Percentiles rank a stretch among this genome's conserved stretches.
phyloP scores from a whole-genome alignment of 53 echinoderm and acorn worm genomes.

The Echinometra lucunter region DNA sequence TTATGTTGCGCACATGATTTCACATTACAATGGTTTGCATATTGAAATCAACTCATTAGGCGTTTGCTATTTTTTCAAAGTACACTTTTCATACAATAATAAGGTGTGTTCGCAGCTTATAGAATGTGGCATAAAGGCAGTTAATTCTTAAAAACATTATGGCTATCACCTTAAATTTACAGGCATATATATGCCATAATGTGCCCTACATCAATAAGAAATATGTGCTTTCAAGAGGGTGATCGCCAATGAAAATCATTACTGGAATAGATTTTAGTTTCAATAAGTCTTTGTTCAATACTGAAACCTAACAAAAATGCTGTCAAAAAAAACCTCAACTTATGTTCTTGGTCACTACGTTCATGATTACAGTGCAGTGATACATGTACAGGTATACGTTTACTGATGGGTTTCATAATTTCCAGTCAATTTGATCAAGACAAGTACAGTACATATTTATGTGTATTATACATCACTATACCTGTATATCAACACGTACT shows the following conservation, averaged over 20 bases:
- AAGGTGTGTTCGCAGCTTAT: not conserved
- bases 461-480: not conserved
- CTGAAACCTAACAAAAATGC: no score
- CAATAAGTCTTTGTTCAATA: not conserved
- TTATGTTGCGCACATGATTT: not conserved
- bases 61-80: slow-evolving; percentile 8
- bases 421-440: no score
- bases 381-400: no score
- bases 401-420: not conserved
- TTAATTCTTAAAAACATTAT: not conserved
- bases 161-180: not conserved
- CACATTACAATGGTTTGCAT: slow-evolving; percentile 10
- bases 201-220: not conserved
- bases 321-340: no score
- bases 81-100: slow-evolving; percentile 30
- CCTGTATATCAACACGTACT: not conserved
- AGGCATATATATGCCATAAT: not conserved
- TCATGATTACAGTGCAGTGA: not conserved
- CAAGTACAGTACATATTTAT: not conserved
- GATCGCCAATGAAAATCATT: not conserved
- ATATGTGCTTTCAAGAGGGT: not conserved
- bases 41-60: not conserved
- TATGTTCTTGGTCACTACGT: no score
- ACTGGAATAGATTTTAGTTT: not conserved
- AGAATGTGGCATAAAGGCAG: not conserved